These are phyloP conservation scores for Sarcophaga subvicina DNA, from an alignment of 2,888 invertebrate species.

Conservation along the genomic window DNA sequence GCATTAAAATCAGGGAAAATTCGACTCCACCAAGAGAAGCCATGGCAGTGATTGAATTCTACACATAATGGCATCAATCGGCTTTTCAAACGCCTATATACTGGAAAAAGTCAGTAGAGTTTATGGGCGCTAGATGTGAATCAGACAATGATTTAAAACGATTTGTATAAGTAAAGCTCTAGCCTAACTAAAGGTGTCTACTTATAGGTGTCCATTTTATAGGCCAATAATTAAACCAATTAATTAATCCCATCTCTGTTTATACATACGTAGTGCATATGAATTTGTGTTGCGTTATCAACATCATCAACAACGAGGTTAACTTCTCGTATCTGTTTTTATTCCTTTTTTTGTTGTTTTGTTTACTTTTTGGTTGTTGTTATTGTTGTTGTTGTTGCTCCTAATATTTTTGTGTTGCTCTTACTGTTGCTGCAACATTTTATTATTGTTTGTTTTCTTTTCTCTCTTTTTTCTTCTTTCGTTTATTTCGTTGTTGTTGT, in stretches of 20 bases:
- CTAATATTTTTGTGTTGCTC: not conserved
- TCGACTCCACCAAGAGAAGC: too few species aligned
- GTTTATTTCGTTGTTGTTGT: conserved; percentile 42
- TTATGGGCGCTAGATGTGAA: too few species aligned
- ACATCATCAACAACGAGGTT: conserved; percentile 38
- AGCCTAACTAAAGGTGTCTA: rapidly evolving
- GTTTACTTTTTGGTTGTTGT: conserved; percentile 22
- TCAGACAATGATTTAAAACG: too few species aligned
- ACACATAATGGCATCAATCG: too few species aligned
- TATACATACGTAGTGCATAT: conserved; percentile 12
- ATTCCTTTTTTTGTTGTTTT: too few species aligned
- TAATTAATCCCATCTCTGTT: conserved; percentile 1
- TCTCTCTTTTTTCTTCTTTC: not conserved
- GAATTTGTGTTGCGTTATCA: conserved; percentile 28
- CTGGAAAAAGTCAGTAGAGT: too few species aligned
- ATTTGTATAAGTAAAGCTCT: too few species aligned
- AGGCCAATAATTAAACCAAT: not conserved
- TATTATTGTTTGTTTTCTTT: conserved; percentile 10
- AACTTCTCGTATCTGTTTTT: conserved; percentile 22
- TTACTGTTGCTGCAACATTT: conserved; percentile 22
- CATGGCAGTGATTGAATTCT: too few species aligned
- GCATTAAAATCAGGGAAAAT: too few species aligned
- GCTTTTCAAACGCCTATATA: too few species aligned
- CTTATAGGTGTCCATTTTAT: too few species aligned
- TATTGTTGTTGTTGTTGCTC: conserved; percentile 1